Evolutionary conservation across 2,797 vertebrate genomes (phyloP).

Genomic region (Chrosomus eos): DNA sequence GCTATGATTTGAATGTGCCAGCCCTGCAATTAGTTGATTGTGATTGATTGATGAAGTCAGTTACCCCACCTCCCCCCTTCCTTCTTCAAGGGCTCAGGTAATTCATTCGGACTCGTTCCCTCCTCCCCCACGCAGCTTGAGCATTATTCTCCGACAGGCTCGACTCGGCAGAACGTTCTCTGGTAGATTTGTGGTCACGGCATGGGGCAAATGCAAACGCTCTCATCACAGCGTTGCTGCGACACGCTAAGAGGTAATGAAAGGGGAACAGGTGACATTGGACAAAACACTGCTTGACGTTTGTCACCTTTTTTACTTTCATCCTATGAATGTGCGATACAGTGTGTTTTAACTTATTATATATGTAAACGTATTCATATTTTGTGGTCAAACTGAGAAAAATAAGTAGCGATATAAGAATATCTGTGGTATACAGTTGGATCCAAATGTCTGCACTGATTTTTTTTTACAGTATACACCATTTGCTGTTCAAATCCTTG

Average conservation of each 20-base stretch:
- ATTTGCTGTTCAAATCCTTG: background rate
- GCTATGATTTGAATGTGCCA: constrained; percentile 83
- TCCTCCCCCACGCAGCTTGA: background rate
- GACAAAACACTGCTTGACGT: constrained; percentile 32
- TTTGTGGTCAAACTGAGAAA: too few species aligned
- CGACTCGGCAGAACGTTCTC: constrained; percentile 32
- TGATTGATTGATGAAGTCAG: constrained; percentile 80
- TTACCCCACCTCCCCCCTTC: background rate
- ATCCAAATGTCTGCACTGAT: background rate
- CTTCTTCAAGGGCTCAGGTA: constrained; percentile 32
- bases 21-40: constrained; percentile 83
- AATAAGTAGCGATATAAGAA: too few species aligned
- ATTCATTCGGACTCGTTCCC: constrained; percentile 34
- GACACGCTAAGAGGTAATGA: constrained; percentile 43
- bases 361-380: too few species aligned
- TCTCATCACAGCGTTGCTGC: constrained; percentile 45
- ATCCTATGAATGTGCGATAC: constrained; percentile 1
- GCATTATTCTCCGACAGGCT: constrained; percentile 53
- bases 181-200: constrained; percentile 55
- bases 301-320: constrained; percentile 25
- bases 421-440: too few species aligned
- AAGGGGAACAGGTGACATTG: constrained; percentile 49
- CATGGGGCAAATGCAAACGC: constrained; percentile 45
- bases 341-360: background rate
- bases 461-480: too few species aligned